Evolutionary conservation across 2,113 vertebrate species (phyloP), one percentile per base, ranked within the genome.

Genomic region (Trachemys scripta): DNA sequence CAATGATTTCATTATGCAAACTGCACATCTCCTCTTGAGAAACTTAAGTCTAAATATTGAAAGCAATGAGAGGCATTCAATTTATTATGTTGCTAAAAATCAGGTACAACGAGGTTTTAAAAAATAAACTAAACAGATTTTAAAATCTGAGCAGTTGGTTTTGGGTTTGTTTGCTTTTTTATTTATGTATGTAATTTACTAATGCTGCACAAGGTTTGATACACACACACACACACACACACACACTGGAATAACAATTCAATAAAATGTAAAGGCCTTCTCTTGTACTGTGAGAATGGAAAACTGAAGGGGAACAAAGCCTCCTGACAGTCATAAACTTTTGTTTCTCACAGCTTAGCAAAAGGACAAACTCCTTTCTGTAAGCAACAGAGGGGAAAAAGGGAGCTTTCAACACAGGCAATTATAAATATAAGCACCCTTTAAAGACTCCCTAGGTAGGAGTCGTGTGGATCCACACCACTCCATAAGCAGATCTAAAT

Each of bases 231-330:
- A 38, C 10, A 25, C 20, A 12, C 8, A 4, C 14, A 65, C 22
- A 97, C 50, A 54, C 87, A 89, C 87, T 53, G 47, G 69, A 95
- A 78, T 38, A 83, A 80, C 1, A 3, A 93, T 89, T 96, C 93
- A 96, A 90, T 88, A 95, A 51, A 95, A 85, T 94, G 90, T 96
- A 88, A 92, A 87, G 79, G 85, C 62, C 78, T 93, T 95, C 95
- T 94, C 80, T 97, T 92, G n/a, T 84, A 42, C 42, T 90, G 5
- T 85, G 95, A 97, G 92, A 94, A 96, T 59, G 84, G 45, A 82
- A 90, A 59, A 22, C 56, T 96, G 92, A 96, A 98, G 91, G 96
- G 51, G 87, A 95, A 94, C 87, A 80, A 25, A 93, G 96, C 96
- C 96, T 84, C 85, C 93, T 97, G 90, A 87, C 91, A 92, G 90